Evolutionary conservation across 2,797 vertebrate genomes (phyloP).

Genomic region (Siniperca obscura): DNA sequence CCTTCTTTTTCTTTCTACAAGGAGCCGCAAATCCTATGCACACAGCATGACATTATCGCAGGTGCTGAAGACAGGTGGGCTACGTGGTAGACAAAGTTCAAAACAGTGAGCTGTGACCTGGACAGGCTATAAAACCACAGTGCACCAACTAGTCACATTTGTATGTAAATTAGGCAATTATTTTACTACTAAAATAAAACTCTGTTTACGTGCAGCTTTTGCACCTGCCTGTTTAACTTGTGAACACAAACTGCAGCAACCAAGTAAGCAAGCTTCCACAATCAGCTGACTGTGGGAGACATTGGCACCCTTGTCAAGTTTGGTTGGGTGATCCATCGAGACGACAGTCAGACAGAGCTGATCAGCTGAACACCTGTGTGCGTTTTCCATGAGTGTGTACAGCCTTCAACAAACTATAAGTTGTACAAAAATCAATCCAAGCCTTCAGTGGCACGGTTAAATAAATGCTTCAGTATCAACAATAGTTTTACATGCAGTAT

Average conservation of each 20-base stretch:
- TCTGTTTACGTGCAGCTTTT: neutral
- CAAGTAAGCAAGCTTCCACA: neutral
- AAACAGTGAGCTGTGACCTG: neutral
- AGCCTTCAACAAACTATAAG: neutral
- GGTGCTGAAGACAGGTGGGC: conserved; percentile 8
- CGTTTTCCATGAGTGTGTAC: neutral
- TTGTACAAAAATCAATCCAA: neutral
- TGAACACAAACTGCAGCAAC: neutral
- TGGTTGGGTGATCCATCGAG: neutral
- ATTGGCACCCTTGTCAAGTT: neutral
- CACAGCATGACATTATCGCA: neutral
- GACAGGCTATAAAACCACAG: neutral
- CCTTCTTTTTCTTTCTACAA: neutral
- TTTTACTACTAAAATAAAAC: neutral
- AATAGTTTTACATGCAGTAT: neutral
- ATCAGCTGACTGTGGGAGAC: neutral
- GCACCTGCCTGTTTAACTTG: conserved; percentile 4
- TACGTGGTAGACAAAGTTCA: neutral
- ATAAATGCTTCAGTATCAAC: no score
- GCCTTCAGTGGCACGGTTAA: neutral
- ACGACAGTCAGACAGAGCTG: neutral
- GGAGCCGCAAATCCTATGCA: neutral
- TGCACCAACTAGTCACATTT: neutral
- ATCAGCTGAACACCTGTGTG: neutral
- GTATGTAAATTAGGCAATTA: neutral